A percentile compares a stretch with the other conserved stretches of the same genome.
phyloP scores from a whole-genome alignment of 2,888 invertebrate genomes.

The Cryptocephalus primarius region DNA sequence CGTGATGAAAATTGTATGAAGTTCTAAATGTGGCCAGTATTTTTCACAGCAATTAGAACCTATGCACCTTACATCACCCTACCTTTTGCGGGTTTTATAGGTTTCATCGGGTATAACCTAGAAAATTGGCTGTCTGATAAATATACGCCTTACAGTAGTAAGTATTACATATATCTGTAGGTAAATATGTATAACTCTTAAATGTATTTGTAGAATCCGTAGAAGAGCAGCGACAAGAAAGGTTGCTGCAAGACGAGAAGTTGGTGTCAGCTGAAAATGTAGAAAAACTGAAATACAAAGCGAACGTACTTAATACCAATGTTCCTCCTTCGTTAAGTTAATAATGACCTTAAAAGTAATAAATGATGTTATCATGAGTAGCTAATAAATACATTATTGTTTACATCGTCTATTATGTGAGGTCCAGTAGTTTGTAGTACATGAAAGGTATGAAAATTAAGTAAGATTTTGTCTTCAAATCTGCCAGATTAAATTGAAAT shows the following conservation, averaged over 20 bases:
- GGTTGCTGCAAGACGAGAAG: slow-evolving; percentile 48
- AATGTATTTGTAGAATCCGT: slow-evolving; percentile 48
- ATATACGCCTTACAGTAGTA: slow-evolving; percentile 65
- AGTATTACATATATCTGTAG: slow-evolving; percentile 25
- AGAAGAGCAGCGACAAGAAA: slow-evolving; percentile 61
- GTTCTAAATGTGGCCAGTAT: slow-evolving; percentile 63
- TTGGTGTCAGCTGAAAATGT: slow-evolving; percentile 50
- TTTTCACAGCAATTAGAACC: slow-evolving; percentile 49
- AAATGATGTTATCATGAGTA: no score
- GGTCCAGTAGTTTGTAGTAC: no score
- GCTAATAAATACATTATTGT: no score
- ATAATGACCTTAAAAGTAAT: neutral
- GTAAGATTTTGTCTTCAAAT: no score
- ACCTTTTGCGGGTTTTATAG: slow-evolving; percentile 73
- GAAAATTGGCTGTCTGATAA: slow-evolving; percentile 63
- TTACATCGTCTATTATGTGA: no score
- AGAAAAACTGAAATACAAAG: slow-evolving; percentile 55
- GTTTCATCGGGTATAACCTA: slow-evolving; percentile 77
- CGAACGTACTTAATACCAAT: slow-evolving; percentile 55
- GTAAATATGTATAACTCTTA: neutral
- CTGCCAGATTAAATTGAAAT: no score
- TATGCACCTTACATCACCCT: slow-evolving; percentile 73
- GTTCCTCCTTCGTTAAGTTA: slow-evolving; percentile 49
- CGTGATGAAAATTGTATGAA: neutral
- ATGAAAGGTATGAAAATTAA: no score